Percentiles rank a stretch among this genome's conserved stretches.
Conservation (phyloP, 2,797 vertebrate genomes). For the Ptychobarbus kaznakovi region DNA sequence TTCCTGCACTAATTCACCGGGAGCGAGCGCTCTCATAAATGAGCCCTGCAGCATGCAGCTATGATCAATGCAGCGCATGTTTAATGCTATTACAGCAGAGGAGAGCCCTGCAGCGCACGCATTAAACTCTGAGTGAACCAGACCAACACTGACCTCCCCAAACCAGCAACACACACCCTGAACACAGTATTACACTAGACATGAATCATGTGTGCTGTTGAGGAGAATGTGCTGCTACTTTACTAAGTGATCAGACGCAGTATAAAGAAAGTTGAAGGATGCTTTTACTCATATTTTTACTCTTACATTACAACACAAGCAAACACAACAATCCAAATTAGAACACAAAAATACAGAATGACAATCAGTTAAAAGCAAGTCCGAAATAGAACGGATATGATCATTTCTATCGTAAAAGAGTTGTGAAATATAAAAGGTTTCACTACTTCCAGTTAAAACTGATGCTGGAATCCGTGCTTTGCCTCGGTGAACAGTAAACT, state of each 20-base stretch:
- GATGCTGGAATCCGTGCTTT: background rate
- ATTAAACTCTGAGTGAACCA: slow-evolving; percentile 42
- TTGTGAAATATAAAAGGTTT: background rate
- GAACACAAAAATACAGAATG: too few species aligned
- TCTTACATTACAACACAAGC: too few species aligned
- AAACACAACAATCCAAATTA: too few species aligned
- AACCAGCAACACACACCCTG: background rate
- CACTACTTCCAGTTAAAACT: background rate
- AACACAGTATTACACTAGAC: background rate
- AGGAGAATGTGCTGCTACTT: background rate
- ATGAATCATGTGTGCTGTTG: background rate
- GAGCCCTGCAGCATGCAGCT: slow-evolving; percentile 58
- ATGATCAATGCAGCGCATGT: slow-evolving; percentile 64
- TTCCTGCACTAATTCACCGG: slow-evolving; percentile 1
- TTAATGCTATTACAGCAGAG: slow-evolving; percentile 42
- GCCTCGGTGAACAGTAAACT: background rate
- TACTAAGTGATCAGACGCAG: background rate
- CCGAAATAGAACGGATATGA: too few species aligned
- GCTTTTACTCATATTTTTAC: too few species aligned
- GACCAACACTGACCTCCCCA: background rate
- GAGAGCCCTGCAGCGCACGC: slow-evolving; percentile 1
- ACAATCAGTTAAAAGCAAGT: too few species aligned
- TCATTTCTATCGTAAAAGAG: background rate
- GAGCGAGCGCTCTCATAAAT: slow-evolving; percentile 48
- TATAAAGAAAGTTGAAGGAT: too few species aligned